Percentiles rank a stretch among this genome's conserved stretches.
phyloP scores from a whole-genome alignment of 2,888 invertebrate species.

The Halocaridina rubra region DNA sequence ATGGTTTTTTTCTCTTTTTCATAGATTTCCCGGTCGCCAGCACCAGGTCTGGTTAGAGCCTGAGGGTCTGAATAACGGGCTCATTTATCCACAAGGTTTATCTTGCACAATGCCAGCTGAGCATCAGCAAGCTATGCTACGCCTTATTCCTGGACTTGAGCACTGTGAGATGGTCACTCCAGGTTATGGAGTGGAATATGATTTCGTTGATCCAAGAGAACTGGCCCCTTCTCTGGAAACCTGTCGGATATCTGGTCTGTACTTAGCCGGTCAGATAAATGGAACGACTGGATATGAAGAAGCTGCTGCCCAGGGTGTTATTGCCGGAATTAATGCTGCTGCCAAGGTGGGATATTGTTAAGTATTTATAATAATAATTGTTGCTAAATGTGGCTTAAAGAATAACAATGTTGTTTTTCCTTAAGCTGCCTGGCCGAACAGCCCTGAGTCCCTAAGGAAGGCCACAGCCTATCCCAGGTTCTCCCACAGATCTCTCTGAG shows the following conservation, averaged over 20 bases:
- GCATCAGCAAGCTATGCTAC: constrained; percentile 78
- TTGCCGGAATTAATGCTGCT: constrained; percentile 85
- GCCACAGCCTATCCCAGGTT: no score
- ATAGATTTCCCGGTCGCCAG: constrained; percentile 75
- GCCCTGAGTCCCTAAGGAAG: no score
- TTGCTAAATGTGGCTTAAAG: no score
- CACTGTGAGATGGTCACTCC: constrained; percentile 77
- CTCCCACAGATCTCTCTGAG: no score
- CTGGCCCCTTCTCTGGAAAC: constrained; percentile 80
- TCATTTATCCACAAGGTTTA: constrained; percentile 87
- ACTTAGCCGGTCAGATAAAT: constrained; percentile 91
- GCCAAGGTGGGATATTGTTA: no score
- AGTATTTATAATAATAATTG: no score
- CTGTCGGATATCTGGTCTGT: constrained; percentile 77
- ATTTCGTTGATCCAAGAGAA: constrained; percentile 88
- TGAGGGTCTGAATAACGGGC: constrained; percentile 81
- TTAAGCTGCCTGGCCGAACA: no score
- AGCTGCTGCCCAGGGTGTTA: constrained; percentile 88
- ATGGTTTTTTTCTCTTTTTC: neutral
- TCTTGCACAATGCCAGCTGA: constrained; percentile 86
- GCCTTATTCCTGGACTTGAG: constrained; percentile 80
- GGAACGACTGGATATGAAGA: constrained; percentile 94
- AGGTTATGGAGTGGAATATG: constrained; percentile 87
- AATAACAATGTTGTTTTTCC: no score
- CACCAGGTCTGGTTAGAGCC: constrained; percentile 90